A percentile compares a stretch with the other conserved stretches of the same genome.
phyloP scores from a whole-genome alignment of 2,113 vertebrate species.

The Hippopotamus amphibius region DNA sequence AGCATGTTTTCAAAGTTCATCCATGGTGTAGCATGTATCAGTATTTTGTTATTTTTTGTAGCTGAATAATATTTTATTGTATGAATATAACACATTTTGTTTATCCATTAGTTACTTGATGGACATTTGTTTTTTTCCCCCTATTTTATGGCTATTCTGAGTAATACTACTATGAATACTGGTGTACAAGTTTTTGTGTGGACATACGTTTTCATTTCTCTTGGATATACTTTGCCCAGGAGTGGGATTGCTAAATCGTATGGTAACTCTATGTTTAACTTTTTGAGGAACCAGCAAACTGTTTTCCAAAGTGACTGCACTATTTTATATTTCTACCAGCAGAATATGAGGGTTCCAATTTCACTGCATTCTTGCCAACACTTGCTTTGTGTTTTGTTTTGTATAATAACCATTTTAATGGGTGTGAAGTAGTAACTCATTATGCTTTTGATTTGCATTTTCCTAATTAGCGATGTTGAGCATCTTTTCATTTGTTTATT shows the following conservation, averaged over 20 bases:
- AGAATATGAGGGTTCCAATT: not conserved
- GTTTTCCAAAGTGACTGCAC: not conserved
- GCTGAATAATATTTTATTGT: not conserved
- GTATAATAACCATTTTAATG: not conserved
- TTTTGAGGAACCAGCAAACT: not conserved
- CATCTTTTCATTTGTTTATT: not conserved
- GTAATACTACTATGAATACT: not conserved
- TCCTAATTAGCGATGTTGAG: not conserved
- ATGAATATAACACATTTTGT: not conserved
- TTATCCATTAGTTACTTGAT: not conserved
- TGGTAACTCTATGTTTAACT: not conserved
- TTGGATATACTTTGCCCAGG: not conserved
- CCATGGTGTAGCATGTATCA: not conserved
- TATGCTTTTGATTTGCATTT: not conserved
- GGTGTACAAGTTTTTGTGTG: not conserved
- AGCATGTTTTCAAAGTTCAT: not conserved
- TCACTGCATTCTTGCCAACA: not conserved
- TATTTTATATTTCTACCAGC: not conserved
- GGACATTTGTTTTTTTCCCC: not conserved
- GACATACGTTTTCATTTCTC: not conserved
- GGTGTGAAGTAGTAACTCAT: not conserved
- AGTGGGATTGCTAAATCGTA: not conserved
- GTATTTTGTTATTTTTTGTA: not conserved
- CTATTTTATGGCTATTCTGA: not conserved
- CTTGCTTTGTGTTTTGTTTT: not conserved